These are phyloP conservation scores for Pterophyllum scalare DNA, from an alignment of 2,113 vertebrate species.

Conservation along the genomic window DNA sequence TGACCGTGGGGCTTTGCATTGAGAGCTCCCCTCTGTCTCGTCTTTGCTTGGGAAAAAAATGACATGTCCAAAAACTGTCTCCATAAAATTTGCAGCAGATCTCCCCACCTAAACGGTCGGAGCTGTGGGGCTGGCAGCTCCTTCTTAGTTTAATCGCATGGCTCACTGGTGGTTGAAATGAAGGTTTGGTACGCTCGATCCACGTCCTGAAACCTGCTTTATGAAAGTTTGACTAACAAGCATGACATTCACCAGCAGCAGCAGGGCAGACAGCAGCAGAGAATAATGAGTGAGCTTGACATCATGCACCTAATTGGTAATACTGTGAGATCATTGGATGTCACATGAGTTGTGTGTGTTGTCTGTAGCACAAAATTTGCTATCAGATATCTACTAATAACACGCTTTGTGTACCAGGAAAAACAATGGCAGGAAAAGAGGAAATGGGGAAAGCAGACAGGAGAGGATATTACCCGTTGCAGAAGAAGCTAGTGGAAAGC, in stretches of 20 bases:
- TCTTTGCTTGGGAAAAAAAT: neutral
- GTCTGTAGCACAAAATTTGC: slow-evolving; percentile 8
- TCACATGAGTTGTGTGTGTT: slow-evolving; percentile 1
- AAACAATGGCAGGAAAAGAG: slow-evolving; percentile 35
- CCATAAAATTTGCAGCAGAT: neutral
- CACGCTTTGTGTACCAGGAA: slow-evolving; percentile 1
- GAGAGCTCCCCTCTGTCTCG: neutral
- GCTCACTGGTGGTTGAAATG: slow-evolving; percentile 6
- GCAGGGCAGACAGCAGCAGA: slow-evolving; percentile 7
- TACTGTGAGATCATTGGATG: slow-evolving; percentile 1
- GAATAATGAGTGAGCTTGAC: slow-evolving; percentile 34
- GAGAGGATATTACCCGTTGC: slow-evolving; percentile 36
- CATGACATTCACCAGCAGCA: slow-evolving; percentile 46
- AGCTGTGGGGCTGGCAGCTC: slow-evolving; percentile 1
- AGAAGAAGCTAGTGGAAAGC: neutral
- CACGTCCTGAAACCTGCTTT: neutral
- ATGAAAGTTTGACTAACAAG: slow-evolving; percentile 46
- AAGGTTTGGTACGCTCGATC: neutral
- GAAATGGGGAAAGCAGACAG: slow-evolving; percentile 41
- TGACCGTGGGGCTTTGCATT: neutral
- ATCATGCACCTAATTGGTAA: slow-evolving; percentile 42
- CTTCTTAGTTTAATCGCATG: neutral
- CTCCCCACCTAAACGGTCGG: neutral
- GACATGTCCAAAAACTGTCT: neutral
- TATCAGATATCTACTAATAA: slow-evolving; percentile 50